These are phyloP conservation scores for Canis aureus DNA, from an alignment of 2,113 vertebrate genomes.

Conservation along the genomic window DNA sequence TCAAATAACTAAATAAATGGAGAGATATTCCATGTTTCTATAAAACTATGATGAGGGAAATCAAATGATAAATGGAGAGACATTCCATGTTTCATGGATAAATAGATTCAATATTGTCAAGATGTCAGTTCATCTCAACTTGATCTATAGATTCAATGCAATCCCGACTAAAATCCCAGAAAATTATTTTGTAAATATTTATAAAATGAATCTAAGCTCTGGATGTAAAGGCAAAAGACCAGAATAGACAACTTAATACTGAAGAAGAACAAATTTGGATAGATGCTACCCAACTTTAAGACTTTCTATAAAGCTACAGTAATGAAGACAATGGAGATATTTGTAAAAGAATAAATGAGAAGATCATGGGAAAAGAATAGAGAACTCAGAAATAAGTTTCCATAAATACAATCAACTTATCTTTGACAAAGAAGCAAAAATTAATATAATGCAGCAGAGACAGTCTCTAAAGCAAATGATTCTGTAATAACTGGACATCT, in stretches of 20 bases:
- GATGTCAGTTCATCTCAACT: not conserved
- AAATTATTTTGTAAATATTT: not conserved
- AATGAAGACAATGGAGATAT: not conserved
- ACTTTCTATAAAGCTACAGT: not conserved
- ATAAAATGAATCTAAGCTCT: not conserved
- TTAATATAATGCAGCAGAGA: not conserved
- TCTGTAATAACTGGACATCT: not conserved
- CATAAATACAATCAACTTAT: not conserved
- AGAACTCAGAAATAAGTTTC: not conserved
- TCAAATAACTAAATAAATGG: not conserved
- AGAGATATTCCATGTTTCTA: not conserved
- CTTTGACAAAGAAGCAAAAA: not conserved
- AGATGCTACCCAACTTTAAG: not conserved
- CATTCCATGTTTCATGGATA: not conserved
- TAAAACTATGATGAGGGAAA: not conserved
- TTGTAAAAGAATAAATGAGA: not conserved
- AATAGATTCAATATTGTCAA: not conserved
- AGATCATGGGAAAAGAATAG: not conserved
- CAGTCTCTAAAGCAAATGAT: not conserved
- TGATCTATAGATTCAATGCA: not conserved
- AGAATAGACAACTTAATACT: not conserved
- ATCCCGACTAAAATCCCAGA: not conserved
- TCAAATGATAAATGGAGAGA: not conserved
- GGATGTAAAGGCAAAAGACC: not conserved
- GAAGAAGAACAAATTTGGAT: not conserved